Percentiles rank a stretch among this genome's conserved stretches.
Conservation (phyloP, 2,113 vertebrate genomes). For the Thomomys bottae region DNA sequence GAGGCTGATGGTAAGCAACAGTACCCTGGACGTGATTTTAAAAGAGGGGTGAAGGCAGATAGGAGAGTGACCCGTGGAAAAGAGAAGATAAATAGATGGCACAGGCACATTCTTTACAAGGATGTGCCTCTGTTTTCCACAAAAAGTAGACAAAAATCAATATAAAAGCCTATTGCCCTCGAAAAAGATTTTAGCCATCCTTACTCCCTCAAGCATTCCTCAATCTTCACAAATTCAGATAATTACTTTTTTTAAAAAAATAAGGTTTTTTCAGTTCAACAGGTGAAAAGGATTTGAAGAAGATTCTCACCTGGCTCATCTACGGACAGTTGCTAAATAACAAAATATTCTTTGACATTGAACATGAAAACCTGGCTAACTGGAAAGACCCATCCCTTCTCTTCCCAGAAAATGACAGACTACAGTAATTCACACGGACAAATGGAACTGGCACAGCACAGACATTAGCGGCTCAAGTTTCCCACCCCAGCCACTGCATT, state of each 20-base stretch:
- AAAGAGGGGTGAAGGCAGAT: not conserved
- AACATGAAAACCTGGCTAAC: constrained; percentile 32
- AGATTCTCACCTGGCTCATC: constrained; percentile 7
- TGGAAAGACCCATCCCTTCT: not conserved
- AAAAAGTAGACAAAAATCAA: not conserved
- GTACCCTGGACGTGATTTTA: not conserved
- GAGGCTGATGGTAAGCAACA: not conserved
- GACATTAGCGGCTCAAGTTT: not conserved
- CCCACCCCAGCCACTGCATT: not conserved
- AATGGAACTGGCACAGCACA: not conserved
- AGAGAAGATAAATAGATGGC: not conserved
- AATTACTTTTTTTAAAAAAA: not conserved
- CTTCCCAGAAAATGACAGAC: not conserved
- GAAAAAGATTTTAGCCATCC: not conserved
- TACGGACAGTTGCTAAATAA: not conserved
- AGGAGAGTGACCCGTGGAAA: not conserved
- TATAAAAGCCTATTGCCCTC: constrained; percentile 8
- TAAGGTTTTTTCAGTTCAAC: not conserved
- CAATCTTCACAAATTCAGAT: not conserved
- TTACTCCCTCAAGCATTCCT: not conserved
- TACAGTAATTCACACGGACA: constrained; percentile 25
- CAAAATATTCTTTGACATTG: not conserved
- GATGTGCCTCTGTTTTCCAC: not conserved
- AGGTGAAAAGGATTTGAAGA: constrained; percentile 21
- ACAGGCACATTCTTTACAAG: not conserved